These are phyloP conservation scores for Neopipo cinnamomea DNA, from an alignment of 2,113 vertebrate species.

Conservation along the genomic window DNA sequence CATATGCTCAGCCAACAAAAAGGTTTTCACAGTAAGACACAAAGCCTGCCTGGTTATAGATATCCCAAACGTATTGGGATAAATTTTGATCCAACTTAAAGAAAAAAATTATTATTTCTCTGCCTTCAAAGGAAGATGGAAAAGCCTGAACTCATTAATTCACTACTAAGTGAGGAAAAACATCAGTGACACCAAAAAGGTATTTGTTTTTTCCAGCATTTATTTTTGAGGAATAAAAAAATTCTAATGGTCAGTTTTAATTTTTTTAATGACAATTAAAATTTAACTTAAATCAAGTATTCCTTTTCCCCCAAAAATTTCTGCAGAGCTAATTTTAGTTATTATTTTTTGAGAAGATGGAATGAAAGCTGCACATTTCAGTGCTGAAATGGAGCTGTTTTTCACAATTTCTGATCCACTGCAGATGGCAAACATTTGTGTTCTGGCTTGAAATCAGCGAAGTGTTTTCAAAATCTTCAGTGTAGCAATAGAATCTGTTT, in stretches of 20 bases:
- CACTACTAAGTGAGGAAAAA: neutral
- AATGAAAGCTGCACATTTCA: neutral
- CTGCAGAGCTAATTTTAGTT: neutral
- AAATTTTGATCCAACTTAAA: neutral
- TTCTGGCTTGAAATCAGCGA: neutral
- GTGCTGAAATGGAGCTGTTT: neutral
- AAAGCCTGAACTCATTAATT: neutral
- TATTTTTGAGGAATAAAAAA: neutral
- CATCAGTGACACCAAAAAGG: neutral
- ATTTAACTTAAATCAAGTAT: neutral
- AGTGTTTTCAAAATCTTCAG: neutral
- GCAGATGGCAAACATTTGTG: neutral
- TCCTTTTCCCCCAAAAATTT: accelerated
- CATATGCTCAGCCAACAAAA: neutral
- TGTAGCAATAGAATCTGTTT: neutral
- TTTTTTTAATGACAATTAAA: neutral
- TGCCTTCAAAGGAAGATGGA: neutral
- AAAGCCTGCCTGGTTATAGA: neutral
- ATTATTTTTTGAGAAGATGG: neutral
- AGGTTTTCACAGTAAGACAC: neutral
- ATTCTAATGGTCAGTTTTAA: accelerated
- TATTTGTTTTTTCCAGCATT: accelerated
- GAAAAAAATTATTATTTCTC: neutral
- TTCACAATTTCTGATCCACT: neutral
- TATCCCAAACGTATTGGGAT: neutral